Evolutionary conservation across 2,888 invertebrate species (phyloP).

Genomic region (Erannis defoliaria): DNA sequence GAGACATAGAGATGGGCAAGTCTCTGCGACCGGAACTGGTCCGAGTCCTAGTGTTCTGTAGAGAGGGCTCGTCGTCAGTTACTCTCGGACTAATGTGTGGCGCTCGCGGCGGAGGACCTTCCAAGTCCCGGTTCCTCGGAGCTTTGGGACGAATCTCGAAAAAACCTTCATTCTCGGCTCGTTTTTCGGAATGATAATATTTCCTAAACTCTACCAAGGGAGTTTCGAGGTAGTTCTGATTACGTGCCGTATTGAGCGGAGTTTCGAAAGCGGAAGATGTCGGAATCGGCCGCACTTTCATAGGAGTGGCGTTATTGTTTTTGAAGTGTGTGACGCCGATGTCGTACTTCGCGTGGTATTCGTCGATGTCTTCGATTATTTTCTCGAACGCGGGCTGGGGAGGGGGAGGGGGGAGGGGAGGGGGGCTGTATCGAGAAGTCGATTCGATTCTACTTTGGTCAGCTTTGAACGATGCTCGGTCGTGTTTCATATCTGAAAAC

Average conservation of each 20-base stretch:
- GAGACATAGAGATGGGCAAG: not conserved
- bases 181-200: constrained; percentile 59
- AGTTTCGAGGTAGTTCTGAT: constrained; percentile 66
- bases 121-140: not conserved
- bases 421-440: constrained; percentile 40
- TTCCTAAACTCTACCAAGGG: constrained; percentile 74
- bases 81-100: not conserved
- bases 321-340: constrained; percentile 53
- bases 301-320: constrained; percentile 51
- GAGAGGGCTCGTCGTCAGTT: not conserved
- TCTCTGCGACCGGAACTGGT: not conserved
- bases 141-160: not conserved
- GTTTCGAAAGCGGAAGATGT: constrained; percentile 38
- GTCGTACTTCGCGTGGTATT: constrained; percentile 59
- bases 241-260: constrained; percentile 14
- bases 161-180: constrained; percentile 11
- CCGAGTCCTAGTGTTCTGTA: not conserved
- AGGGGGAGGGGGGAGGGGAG: not conserved
- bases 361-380: constrained; percentile 56
- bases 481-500: constrained; percentile 49
- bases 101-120: not conserved
- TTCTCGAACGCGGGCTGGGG: constrained; percentile 23
- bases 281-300: constrained; percentile 57
- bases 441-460: constrained; percentile 33
- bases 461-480: constrained; percentile 43